A percentile compares a stretch with the other conserved stretches of the same genome.
These are phyloP conservation scores for Drosophila emarginata DNA, from an alignment of 2,888 invertebrate species.

Conservation along the genomic window DNA sequence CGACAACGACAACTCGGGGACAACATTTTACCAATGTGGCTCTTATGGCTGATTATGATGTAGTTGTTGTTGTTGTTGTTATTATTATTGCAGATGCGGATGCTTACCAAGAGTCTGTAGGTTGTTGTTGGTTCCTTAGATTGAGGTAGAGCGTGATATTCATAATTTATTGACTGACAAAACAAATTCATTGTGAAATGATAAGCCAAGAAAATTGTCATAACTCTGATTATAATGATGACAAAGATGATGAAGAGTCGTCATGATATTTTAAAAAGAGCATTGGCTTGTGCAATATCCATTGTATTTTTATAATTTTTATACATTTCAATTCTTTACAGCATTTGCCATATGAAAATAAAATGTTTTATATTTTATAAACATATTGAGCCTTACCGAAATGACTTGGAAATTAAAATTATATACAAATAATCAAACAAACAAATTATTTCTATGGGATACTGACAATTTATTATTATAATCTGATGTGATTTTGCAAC, in stretches of 20 bases:
- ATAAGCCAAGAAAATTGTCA: slow-evolving; percentile 70
- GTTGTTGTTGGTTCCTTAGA: slow-evolving; percentile 48
- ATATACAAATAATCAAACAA: too few species aligned
- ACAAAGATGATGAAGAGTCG: slow-evolving; percentile 42
- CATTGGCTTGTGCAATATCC: slow-evolving; percentile 15
- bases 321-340: too few species aligned
- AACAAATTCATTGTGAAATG: slow-evolving; percentile 79
- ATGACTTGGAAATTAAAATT: too few species aligned
- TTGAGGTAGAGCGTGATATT: slow-evolving; percentile 63
- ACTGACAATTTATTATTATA: too few species aligned
- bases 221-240: slow-evolving; percentile 36
- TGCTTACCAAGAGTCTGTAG: slow-evolving; percentile 7
- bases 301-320: too few species aligned
- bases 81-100: slow-evolving; percentile 15
- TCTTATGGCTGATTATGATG: slow-evolving; percentile 67
- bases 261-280: slow-evolving; percentile 30
- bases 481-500: too few species aligned
- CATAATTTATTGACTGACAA: slow-evolving; percentile 78
- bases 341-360: too few species aligned
- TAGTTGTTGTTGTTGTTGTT: slow-evolving; percentile 25
- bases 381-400: too few species aligned
- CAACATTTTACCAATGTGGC: slow-evolving; percentile 45
- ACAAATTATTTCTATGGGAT: too few species aligned
- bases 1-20: slow-evolving; percentile 27
- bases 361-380: too few species aligned